These are phyloP conservation scores for Eurois occulta DNA, from an alignment of 2,888 invertebrate species.

Conservation along the genomic window DNA sequence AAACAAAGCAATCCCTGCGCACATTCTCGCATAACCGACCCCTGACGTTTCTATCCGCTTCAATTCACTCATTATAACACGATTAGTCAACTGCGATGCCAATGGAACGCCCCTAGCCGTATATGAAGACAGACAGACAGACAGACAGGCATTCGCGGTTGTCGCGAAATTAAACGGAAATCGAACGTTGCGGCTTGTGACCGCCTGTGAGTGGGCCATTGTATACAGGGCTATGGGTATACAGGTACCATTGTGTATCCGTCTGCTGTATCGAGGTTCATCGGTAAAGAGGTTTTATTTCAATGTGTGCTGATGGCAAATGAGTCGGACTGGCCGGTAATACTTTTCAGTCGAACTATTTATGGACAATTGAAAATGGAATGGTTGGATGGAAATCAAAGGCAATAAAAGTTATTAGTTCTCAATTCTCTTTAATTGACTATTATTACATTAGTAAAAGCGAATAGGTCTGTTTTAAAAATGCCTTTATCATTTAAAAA, in stretches of 20 bases:
- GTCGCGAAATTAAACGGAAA: conserved; percentile 87
- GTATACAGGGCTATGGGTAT: conserved; percentile 44
- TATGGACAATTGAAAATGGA: not conserved
- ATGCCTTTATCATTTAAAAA: not conserved
- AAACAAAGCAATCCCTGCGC: conserved; percentile 28
- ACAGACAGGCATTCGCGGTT: conserved; percentile 68
- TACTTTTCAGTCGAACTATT: conserved; percentile 12
- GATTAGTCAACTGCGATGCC: conserved; percentile 69
- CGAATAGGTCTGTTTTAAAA: not conserved
- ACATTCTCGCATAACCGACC: conserved; percentile 16
- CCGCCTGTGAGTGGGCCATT: conserved; percentile 61
- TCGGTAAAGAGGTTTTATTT: conserved; percentile 43
- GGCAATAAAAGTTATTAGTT: not conserved
- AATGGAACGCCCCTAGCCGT: conserved; percentile 42
- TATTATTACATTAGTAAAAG: not conserved
- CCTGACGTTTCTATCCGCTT: conserved; percentile 60
- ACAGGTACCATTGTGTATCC: conserved; percentile 42
- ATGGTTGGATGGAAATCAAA: not conserved
- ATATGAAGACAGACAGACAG: conserved; percentile 60
- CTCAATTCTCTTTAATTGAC: not conserved
- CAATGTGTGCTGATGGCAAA: conserved; percentile 20
- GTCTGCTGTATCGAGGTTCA: conserved; percentile 39
- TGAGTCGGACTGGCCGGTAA: conserved; percentile 16
- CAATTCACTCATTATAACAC: conserved; percentile 71
- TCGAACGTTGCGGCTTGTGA: conserved; percentile 86